These are phyloP conservation scores for Batillaria attramentaria DNA, from an alignment of 1,140 invertebrate genomes.

Conservation along the genomic window DNA sequence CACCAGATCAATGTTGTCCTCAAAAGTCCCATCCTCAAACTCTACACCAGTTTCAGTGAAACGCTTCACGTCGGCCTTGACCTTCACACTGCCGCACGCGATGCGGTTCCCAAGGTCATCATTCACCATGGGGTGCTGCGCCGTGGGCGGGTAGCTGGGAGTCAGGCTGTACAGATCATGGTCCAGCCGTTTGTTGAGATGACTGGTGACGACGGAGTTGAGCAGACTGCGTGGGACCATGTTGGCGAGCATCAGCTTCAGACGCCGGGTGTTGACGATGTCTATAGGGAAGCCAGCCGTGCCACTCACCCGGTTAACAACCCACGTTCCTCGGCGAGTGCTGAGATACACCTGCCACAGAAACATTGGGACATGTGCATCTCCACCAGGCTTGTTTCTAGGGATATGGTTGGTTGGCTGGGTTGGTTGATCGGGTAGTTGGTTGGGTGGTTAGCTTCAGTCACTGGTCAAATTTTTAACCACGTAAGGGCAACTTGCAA, in stretches of 20 bases:
- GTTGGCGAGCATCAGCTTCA: not conserved
- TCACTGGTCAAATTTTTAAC: too few relatives aligned
- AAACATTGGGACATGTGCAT: too few relatives aligned
- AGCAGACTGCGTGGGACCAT: not conserved
- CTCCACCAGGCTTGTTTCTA: too few relatives aligned
- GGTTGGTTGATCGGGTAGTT: too few relatives aligned
- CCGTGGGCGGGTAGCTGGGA: slow-evolving; percentile 71
- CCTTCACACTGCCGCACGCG: slow-evolving; percentile 70
- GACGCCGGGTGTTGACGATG: slow-evolving; percentile 40
- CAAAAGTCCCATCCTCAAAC: slow-evolving; percentile 69
- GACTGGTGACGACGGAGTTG: not conserved
- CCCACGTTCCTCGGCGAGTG: slow-evolving; percentile 73
- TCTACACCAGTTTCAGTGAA: slow-evolving; percentile 67
- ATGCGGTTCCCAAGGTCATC: slow-evolving; percentile 76
- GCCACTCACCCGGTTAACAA: slow-evolving; percentile 70
- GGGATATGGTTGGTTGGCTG: too few relatives aligned
- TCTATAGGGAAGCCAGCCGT: slow-evolving; percentile 59
- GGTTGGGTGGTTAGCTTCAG: too few relatives aligned
- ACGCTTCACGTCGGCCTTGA: slow-evolving; percentile 67
- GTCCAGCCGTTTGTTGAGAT: slow-evolving; percentile 61
- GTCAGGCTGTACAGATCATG: slow-evolving; percentile 71
- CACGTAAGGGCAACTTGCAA: too few relatives aligned
- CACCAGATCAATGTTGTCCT: slow-evolving; percentile 63
- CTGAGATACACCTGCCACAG: slow-evolving; percentile 71
- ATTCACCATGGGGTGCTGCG: slow-evolving; percentile 75